phyloP scores from a whole-genome alignment of 2,797 vertebrate genomes.

The Cacajao melanocephalus region DNA sequence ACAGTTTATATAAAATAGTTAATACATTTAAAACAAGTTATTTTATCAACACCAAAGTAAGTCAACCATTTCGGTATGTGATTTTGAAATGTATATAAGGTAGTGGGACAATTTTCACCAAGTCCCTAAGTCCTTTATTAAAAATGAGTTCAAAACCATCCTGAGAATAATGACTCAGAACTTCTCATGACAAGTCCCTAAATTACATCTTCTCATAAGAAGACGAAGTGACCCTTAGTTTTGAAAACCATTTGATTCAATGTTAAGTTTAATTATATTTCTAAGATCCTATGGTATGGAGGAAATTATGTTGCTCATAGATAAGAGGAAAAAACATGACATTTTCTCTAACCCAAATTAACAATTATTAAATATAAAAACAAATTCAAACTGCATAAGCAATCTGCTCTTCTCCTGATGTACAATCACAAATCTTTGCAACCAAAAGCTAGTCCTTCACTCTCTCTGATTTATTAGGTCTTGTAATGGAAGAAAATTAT shows the following conservation, averaged over 20 bases:
- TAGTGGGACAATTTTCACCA: neutral
- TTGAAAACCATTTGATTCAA: neutral
- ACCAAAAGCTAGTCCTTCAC: neutral
- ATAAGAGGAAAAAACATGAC: neutral
- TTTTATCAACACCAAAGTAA: neutral
- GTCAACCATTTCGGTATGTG: neutral
- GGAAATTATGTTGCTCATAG: neutral
- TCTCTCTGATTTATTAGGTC: neutral
- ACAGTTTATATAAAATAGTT: neutral
- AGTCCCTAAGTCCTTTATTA: neutral
- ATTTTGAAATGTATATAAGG: neutral
- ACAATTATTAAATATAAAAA: neutral
- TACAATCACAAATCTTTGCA: neutral
- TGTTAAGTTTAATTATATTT: neutral
- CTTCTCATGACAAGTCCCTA: neutral
- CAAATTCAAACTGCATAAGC: neutral
- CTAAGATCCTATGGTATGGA: neutral
- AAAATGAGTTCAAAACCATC: neutral
- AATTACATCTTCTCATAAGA: neutral
- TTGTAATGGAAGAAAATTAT: neutral
- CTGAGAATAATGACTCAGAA: neutral
- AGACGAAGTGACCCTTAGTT: neutral
- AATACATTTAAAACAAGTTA: neutral
- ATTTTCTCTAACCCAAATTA: neutral
- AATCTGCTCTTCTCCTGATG: neutral